phyloP scores from a whole-genome alignment of 2,888 invertebrate species.

The Agrenia bidenticulata region DNA sequence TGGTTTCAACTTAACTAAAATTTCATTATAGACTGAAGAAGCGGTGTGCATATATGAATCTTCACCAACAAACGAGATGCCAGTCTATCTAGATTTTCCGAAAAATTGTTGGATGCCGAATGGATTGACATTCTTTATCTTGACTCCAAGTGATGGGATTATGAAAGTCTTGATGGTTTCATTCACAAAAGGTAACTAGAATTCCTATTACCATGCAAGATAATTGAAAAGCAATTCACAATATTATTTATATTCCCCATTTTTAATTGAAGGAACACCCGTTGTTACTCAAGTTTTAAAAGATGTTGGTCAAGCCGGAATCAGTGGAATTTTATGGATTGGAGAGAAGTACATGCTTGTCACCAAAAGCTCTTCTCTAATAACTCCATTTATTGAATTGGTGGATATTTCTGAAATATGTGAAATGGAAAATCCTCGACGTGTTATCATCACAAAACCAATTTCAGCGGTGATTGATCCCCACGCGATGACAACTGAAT shows the following conservation, averaged over 20 bases:
- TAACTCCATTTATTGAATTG: slow-evolving; percentile 29
- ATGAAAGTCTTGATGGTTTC: no score
- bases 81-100: slow-evolving; percentile 39
- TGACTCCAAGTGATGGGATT: slow-evolving; percentile 36
- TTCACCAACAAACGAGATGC: slow-evolving; percentile 27
- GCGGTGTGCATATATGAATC: slow-evolving; percentile 25
- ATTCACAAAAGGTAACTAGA: no score
- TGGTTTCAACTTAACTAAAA: no score
- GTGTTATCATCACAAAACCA: neutral
- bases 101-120: slow-evolving; percentile 41
- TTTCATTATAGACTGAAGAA: slow-evolving; percentile 12
- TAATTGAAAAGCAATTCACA: no score
- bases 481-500: neutral
- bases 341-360: slow-evolving; percentile 38
- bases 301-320: neutral
- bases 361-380: slow-evolving; percentile 26
- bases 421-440: neutral
- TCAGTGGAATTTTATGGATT: slow-evolving; percentile 34
- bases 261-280: no score
- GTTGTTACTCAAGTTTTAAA: no score
- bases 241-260: no score
- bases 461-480: neutral
- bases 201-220: no score
- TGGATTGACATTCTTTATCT: slow-evolving; percentile 29
- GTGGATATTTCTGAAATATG: slow-evolving; percentile 21